phyloP scores from a whole-genome alignment of 2,888 invertebrate genomes.

The Penaeus monodon region DNA sequence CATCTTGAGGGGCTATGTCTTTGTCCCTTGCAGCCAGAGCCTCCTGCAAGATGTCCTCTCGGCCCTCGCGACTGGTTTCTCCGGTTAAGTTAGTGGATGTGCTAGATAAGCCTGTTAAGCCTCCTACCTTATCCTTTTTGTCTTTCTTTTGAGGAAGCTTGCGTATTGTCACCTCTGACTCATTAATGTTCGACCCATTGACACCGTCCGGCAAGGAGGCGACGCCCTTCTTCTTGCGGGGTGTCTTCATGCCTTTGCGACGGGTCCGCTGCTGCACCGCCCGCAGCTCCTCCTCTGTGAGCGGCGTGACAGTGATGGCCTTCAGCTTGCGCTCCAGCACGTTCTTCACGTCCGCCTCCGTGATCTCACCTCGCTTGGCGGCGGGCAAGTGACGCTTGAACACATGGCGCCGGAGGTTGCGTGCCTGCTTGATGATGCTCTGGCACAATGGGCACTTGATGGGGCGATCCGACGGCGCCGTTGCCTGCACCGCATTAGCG shows the following conservation, averaged over 20 bases:
- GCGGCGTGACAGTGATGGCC: slow-evolving; percentile 61
- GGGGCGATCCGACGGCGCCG: slow-evolving; percentile 63
- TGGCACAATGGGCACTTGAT: slow-evolving; percentile 63
- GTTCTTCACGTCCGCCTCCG: slow-evolving; percentile 63
- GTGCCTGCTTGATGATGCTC: slow-evolving; percentile 64
- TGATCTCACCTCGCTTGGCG: slow-evolving; percentile 62
- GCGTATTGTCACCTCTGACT: slow-evolving; percentile 61
- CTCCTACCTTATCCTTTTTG: slow-evolving; percentile 45
- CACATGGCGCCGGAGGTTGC: slow-evolving; percentile 63
- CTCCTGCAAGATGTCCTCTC: slow-evolving; percentile 59
- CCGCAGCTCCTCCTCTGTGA: slow-evolving; percentile 59
- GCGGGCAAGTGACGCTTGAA: slow-evolving; percentile 63
- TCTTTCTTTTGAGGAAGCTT: slow-evolving; percentile 58
- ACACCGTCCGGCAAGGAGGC: slow-evolving; percentile 55
- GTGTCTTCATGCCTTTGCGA: slow-evolving; percentile 37
- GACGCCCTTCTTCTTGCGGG: slow-evolving; percentile 56
- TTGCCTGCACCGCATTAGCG: slow-evolving; percentile 62
- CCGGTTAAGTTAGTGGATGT: not conserved
- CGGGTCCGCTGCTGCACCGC: slow-evolving; percentile 57
- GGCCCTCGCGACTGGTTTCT: slow-evolving; percentile 15
- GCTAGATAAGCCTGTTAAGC: not conserved
- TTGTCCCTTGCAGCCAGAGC: slow-evolving; percentile 61
- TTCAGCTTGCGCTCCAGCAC: slow-evolving; percentile 58
- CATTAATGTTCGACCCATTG: slow-evolving; percentile 59
- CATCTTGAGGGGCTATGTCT: slow-evolving; percentile 46